phyloP scores from a whole-genome alignment of 2,888 invertebrate genomes.

The Frankliniella intonsa region DNA sequence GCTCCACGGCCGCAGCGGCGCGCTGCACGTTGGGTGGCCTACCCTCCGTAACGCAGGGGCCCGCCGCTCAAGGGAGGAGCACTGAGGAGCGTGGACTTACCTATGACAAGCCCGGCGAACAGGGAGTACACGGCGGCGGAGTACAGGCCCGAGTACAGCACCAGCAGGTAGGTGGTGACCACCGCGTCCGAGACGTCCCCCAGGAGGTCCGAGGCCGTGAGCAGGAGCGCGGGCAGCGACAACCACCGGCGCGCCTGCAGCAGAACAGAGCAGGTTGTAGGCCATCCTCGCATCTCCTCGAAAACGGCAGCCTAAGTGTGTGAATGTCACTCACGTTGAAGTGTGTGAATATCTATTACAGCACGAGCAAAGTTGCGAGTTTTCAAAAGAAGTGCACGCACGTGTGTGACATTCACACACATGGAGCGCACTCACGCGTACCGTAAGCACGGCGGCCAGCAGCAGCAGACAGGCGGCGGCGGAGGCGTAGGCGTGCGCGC shows the following conservation, averaged over 20 bases:
- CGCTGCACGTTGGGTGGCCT: background rate
- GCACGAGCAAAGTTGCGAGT: too few relatives aligned
- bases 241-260: background rate
- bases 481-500: background rate
- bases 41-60: background rate
- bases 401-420: too few relatives aligned
- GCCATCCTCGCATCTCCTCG: background rate
- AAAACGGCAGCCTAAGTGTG: too few relatives aligned
- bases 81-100: background rate
- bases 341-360: too few relatives aligned
- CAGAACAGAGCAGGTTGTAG: background rate
- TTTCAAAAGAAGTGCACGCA: too few relatives aligned
- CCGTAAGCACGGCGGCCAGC: background rate
- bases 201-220: constrained; percentile 9
- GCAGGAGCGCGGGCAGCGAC: background rate
- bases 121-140: background rate
- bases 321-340: too few relatives aligned
- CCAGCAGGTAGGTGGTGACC: background rate
- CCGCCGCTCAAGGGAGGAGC: background rate
- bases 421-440: background rate
- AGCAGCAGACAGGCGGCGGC: constrained; percentile 8
- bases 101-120: background rate
- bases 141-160: background rate
- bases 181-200: constrained; percentile 9
- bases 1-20: background rate